These are phyloP conservation scores for Physeter macrocephalus DNA, from an alignment of 2,113 vertebrate genomes.

Conservation along the genomic window DNA sequence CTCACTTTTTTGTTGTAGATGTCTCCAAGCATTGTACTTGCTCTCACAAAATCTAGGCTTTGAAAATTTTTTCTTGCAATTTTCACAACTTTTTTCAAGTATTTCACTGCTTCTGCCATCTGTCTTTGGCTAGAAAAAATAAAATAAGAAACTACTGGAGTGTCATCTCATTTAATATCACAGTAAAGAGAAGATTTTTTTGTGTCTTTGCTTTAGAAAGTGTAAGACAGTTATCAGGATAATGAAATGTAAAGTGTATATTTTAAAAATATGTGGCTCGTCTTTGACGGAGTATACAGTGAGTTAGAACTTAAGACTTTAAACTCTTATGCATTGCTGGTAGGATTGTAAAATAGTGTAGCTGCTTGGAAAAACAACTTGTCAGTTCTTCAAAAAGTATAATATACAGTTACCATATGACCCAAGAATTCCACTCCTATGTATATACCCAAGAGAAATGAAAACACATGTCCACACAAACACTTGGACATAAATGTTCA, in stretches of 20 bases:
- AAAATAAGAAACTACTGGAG: not conserved
- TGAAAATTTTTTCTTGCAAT: slow-evolving; percentile 72
- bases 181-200: not conserved
- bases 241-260: not conserved
- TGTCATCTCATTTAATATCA: not conserved
- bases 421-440: not conserved
- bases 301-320: not conserved
- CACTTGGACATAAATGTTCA: not conserved
- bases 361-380: not conserved
- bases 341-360: not conserved
- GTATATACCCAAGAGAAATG: not conserved
- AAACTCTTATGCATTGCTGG: not conserved
- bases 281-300: not conserved
- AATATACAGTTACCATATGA: not conserved
- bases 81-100: slow-evolving; percentile 76
- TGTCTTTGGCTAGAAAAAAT: slow-evolving; percentile 79
- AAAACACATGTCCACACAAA: not conserved
- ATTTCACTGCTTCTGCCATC: slow-evolving; percentile 68
- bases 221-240: not conserved
- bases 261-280: not conserved
- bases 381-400: not conserved
- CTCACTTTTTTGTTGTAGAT: slow-evolving; percentile 82
- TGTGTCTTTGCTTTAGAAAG: not conserved
- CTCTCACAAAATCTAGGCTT: slow-evolving; percentile 76
- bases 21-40: slow-evolving; percentile 79